phyloP scores from a whole-genome alignment of 2,113 vertebrate species.

The Clupea harengus region DNA sequence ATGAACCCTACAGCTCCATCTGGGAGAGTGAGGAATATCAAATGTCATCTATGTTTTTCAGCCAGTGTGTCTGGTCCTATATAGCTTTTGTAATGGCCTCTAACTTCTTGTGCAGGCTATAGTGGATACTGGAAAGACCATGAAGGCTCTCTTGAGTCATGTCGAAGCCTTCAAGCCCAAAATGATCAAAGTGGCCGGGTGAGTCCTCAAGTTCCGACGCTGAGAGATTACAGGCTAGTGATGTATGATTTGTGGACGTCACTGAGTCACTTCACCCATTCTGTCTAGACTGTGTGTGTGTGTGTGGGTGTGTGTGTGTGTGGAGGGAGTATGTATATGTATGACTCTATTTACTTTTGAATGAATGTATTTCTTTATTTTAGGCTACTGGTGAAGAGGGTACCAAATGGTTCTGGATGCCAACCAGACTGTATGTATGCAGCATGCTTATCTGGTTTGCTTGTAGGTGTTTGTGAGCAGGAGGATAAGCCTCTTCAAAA shows the following conservation, averaged over 20 bases:
- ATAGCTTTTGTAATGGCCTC: not conserved
- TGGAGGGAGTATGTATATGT: not conserved
- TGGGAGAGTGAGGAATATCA: not conserved
- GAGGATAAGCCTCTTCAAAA: not conserved
- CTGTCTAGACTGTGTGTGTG: not conserved
- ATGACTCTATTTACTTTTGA: not conserved
- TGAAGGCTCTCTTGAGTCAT: conserved; percentile 82
- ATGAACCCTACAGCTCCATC: not conserved
- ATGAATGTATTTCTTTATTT: conserved; percentile 34
- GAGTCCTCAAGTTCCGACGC: conserved; percentile 49
- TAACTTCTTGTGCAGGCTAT: conserved; percentile 73
- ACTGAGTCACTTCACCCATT: conserved; percentile 3
- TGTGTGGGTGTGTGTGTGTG: not conserved
- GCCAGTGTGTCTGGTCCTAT: not conserved
- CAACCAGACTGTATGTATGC: conserved; percentile 85
- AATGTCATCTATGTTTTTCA: not conserved
- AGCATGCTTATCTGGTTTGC: conserved; percentile 23
- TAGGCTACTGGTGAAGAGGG: conserved; percentile 91
- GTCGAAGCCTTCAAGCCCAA: conserved; percentile 83
- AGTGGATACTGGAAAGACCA: conserved; percentile 86
- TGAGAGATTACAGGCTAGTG: not conserved
- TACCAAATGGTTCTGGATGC: conserved; percentile 71
- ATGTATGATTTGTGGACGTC: not conserved
- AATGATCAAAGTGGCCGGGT: conserved; percentile 92
- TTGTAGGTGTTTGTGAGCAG: not conserved